Conservation (phyloP, 2,888 invertebrate genomes). For the Calameuta idolon region DNA sequence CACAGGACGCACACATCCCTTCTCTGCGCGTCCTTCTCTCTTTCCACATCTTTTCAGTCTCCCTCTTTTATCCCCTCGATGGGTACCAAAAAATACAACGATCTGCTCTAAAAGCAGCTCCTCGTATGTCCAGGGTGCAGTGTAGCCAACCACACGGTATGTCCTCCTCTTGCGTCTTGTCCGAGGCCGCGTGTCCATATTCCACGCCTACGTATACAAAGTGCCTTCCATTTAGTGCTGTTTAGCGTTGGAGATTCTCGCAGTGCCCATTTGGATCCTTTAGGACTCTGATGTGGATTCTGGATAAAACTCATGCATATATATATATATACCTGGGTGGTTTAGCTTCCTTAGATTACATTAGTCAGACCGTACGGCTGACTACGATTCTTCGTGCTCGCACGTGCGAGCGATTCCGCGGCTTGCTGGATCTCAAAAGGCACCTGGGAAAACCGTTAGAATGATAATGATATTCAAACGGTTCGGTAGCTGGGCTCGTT, state of each 20-base stretch:
- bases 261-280: background rate
- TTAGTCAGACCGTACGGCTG: background rate
- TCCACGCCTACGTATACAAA: background rate
- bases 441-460: constrained; percentile 44
- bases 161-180: background rate
- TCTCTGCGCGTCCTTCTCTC: constrained; percentile 43
- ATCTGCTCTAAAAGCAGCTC: background rate
- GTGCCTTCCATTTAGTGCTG: background rate
- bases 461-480: constrained; percentile 47
- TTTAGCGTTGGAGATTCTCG: background rate
- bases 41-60: background rate
- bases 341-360: background rate
- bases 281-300: background rate
- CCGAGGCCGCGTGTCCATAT: background rate
- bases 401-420: constrained; percentile 39
- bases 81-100: background rate
- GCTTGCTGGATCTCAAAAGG: constrained; percentile 25
- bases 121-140: background rate
- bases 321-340: background rate
- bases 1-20: constrained; percentile 32
- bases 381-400: constrained; percentile 20
- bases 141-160: background rate
- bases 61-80: background rate
- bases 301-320: background rate
- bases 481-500: constrained; percentile 20